A percentile compares a stretch with the other conserved stretches of the same genome.
phyloP scores from a whole-genome alignment of 2,797 vertebrate genomes.

The Potorous gilbertii region DNA sequence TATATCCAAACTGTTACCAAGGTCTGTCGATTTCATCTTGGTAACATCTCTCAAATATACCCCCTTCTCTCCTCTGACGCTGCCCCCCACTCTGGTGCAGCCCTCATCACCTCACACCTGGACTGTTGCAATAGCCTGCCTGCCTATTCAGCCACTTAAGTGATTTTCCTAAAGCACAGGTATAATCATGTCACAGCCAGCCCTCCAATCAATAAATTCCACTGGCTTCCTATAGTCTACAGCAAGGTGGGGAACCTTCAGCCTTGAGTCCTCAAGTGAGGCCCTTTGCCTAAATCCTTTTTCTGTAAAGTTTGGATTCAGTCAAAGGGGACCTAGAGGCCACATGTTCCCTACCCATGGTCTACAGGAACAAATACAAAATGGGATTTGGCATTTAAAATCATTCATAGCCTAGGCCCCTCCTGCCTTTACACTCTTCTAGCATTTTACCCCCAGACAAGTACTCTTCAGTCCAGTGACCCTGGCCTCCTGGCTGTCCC shows the following conservation, averaged over 20 bases:
- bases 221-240: neutral
- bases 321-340: no score
- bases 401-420: neutral
- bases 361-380: neutral
- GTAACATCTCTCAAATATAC: neutral
- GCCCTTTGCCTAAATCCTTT: no score
- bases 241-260: no score
- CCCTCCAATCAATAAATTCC: neutral
- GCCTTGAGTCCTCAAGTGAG: no score
- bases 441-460: neutral
- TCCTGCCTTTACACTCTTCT: neutral
- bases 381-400: neutral
- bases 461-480: neutral
- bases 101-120: neutral
- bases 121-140: neutral
- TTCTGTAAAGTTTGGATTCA: no score
- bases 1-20: neutral
- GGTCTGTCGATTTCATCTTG: neutral
- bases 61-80: neutral
- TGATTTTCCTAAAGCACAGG: neutral
- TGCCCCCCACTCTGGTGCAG: neutral
- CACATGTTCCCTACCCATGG: no score
- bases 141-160: neutral
- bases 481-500: neutral
- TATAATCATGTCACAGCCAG: neutral